Conservation (phyloP, 1,140 invertebrate genomes). For the Trialeurodes vaporariorum region DNA sequence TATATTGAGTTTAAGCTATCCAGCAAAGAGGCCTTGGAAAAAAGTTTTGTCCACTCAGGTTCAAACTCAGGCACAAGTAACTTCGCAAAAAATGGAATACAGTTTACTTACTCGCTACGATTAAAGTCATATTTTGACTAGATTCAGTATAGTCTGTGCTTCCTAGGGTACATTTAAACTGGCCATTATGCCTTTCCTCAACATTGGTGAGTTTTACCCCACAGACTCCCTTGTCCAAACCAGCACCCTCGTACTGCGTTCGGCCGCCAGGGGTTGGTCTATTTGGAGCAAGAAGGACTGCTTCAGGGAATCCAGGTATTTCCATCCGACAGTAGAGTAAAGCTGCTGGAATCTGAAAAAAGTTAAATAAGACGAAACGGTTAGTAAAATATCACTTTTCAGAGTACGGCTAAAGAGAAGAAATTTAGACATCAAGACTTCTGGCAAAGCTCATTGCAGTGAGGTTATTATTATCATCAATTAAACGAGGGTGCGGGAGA, state of each 20-base stretch:
- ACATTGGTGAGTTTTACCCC: conserved; percentile 49
- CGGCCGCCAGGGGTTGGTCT: not conserved
- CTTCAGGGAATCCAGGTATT: not conserved
- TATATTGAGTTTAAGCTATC: too few species aligned
- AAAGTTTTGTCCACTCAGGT: conserved; percentile 1
- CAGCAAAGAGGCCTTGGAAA: too few species aligned
- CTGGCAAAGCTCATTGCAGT: too few species aligned
- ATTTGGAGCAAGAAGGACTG: not conserved
- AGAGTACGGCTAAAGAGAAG: too few species aligned
- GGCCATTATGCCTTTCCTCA: conserved; percentile 49
- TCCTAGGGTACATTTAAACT: conserved; percentile 49
- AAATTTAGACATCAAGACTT: too few species aligned
- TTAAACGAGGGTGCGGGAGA: too few species aligned
- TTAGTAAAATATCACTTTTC: too few species aligned
- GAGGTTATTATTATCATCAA: too few species aligned
- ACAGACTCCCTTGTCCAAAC: conserved; percentile 48
- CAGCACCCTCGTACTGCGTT: conserved; percentile 42
- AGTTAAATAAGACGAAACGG: too few species aligned
- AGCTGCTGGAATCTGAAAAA: not conserved
- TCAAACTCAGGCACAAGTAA: too few species aligned
- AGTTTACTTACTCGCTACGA: conserved; percentile 54
- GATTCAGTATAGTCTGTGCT: conserved; percentile 38
- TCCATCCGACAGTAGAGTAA: not conserved
- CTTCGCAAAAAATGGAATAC: conserved; percentile 5
- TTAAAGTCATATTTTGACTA: conserved; percentile 43